A percentile compares a stretch with the other conserved stretches of the same genome.
These are phyloP conservation scores for Pitta sordida DNA, from an alignment of 2,113 vertebrate species.

Conservation along the genomic window DNA sequence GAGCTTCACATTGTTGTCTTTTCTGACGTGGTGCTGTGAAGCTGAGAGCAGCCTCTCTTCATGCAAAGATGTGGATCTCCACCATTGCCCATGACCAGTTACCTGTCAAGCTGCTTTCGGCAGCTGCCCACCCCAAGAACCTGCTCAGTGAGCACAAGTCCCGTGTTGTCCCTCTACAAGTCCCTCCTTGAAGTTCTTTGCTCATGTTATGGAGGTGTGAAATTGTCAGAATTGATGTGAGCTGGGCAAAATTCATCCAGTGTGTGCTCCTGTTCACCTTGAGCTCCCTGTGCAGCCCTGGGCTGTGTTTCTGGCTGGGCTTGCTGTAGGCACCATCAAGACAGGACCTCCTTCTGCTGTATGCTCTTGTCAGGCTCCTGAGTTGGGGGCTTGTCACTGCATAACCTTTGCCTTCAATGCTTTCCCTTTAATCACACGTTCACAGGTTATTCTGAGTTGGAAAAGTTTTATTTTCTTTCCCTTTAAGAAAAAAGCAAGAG, in stretches of 20 bases:
- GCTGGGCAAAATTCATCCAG: neutral
- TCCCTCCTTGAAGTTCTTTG: neutral
- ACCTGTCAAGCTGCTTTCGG: neutral
- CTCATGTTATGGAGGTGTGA: neutral
- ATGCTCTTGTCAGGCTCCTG: neutral
- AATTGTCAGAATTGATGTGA: neutral
- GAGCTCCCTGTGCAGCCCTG: neutral
- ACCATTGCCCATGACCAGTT: accelerated
- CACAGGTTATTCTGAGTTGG: no score
- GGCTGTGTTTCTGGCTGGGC: neutral
- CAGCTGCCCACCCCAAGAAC: neutral
- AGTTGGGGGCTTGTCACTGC: neutral
- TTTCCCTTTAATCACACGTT: neutral
- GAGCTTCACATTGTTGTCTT: neutral
- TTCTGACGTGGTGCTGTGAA: neutral
- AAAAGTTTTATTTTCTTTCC: neutral
- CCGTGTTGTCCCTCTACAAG: neutral
- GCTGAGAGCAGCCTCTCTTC: neutral
- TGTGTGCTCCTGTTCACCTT: neutral
- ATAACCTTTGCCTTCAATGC: neutral
- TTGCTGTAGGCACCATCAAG: neutral
- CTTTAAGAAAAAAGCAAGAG: neutral
- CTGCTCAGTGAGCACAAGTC: neutral
- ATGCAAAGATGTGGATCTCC: neutral
- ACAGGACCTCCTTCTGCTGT: neutral